Base-by-base conservation (phyloP, 2,888 invertebrate species). In the Synergus japonicus region DNA sequence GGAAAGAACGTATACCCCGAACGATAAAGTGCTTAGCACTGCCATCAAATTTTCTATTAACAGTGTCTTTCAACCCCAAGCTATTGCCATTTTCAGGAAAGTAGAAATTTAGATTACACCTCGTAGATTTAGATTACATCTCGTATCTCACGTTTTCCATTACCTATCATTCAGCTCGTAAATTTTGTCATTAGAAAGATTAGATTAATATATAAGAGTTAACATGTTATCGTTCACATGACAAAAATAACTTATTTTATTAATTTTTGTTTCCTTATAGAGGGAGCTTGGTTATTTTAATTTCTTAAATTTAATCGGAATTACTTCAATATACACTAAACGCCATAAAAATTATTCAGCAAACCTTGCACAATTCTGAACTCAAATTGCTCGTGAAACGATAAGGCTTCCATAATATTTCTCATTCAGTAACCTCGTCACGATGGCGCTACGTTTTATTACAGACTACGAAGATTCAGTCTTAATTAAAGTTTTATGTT, bases 1-100 rank as follows among this genome's bases (percentile, higher is more conserved):
- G 41, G 76, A 76, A 76, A 64, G 73, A 73, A 73, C 69, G 69
- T 49, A 49, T 1, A 73, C 73, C 73, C 49, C 37, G 49, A 73
- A 37, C 73, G 66, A 66, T 66, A 66, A 66, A 66, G 43, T 66
- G 49, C 69, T 73, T 73, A 73, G 49, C 49, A 73, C 54, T 73
- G 73, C 54, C 41, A 73, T 73, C 73, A 73, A 73, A 73, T 73
- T 73, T 73, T 73, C 73, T 73, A 73, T 73, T 73, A 73, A 73
- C 54, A 54, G 54, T 41, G 73, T 73, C 73, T 73, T 73, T 73
- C 73, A 73, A 73, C 73, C 73, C 73, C 54, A 41, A 49, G 73
- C 54, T 73, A 73, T 73, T 58, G 73, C 73, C 73, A 73, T 73
- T 73, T 73, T 73, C 73, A 37, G 73, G 73, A 73, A 73, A 73